Base-by-base conservation (phyloP, 2,113 vertebrate species). In the Gadus macrocephalus region DNA sequence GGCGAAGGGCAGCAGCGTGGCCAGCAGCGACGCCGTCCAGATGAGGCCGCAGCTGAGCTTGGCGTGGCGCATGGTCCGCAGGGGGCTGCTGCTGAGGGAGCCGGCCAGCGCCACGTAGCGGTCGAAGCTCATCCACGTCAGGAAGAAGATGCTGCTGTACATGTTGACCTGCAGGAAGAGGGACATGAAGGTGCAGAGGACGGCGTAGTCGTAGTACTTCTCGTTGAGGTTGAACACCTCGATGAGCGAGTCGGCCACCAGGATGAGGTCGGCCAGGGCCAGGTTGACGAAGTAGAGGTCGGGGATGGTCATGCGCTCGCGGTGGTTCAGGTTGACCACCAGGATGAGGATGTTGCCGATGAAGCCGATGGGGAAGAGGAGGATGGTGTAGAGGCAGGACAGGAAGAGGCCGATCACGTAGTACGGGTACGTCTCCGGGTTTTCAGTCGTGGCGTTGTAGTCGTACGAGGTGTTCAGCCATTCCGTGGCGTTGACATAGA, bases 121-220 rank as follows among this genome's bases (percentile, higher is more conserved):
- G 91, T 99, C 97, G 3, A 98, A 95, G 85, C 97, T 99, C 97
- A 99, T 99, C 97, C 97, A 99, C 0, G 96, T 98, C 79, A 99
- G 95, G 78, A 99, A 99, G 93, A 99, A 99, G 87, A 98, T 93
- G 83, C 97, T 99, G 93, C 96, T 98, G 89, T 99, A 98, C 96
- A 99, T 98, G 91, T 98, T 99, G 90, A 98, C 93, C 90, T 99
- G 97, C 81, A 99, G 93, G 89, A 98, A 98, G 55, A 99, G 90
- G 0, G 97, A 94, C 96, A 99, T 98, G 82, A 97, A 98, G 70
- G 97, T 97, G 80, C 97, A 99, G 12, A 99, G 93, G 66, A 94
- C 93, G 0, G 96, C 93, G 1, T 95, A 95, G 88, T 98, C 97
- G 0, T 99, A 99, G 83, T 99, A 99, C 77, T 94, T 96, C 81